Conservation (phyloP, 2,797 vertebrate genomes). For the Bryconaethiops microstoma region DNA sequence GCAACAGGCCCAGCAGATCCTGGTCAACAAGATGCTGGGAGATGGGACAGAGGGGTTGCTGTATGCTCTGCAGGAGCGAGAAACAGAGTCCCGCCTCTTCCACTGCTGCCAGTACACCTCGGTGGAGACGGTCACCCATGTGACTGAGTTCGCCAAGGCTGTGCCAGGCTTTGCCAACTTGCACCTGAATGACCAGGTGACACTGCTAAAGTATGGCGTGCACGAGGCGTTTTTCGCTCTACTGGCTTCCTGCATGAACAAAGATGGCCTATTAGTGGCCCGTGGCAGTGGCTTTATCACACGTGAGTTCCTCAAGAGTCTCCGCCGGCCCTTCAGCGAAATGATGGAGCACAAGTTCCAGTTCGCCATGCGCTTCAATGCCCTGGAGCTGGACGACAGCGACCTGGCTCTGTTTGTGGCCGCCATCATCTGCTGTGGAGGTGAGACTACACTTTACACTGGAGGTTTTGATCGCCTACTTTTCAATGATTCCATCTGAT, state of each 20-base stretch:
- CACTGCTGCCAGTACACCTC: slow-evolving; percentile 93
- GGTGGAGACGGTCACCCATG: slow-evolving; percentile 91
- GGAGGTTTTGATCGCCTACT: not conserved
- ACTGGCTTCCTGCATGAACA: slow-evolving; percentile 95
- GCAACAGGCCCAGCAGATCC: slow-evolving; percentile 88
- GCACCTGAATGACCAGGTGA: slow-evolving; percentile 94
- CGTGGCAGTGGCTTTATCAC: slow-evolving; percentile 92
- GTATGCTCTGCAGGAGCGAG: slow-evolving; percentile 80
- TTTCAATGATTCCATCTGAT: not conserved
- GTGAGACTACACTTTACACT: slow-evolving; percentile 70
- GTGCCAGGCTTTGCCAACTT: slow-evolving; percentile 89
- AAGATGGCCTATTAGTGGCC: slow-evolving; percentile 92
- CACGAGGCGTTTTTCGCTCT: slow-evolving; percentile 95
- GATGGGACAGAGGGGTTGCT: slow-evolving; percentile 61
- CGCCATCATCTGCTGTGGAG: slow-evolving; percentile 96
- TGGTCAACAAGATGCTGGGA: slow-evolving; percentile 82
- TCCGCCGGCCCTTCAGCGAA: slow-evolving; percentile 92
- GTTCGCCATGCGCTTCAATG: slow-evolving; percentile 95
- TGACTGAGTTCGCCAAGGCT: slow-evolving; percentile 95
- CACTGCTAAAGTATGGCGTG: slow-evolving; percentile 91
- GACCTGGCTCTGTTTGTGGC: slow-evolving; percentile 95
- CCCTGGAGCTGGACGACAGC: slow-evolving; percentile 90
- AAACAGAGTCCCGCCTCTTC: slow-evolving; percentile 90
- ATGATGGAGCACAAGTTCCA: slow-evolving; percentile 99
- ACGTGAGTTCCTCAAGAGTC: slow-evolving; percentile 93